Conservation (phyloP, 2,113 vertebrate genomes). For the Lutjanus erythropterus region DNA sequence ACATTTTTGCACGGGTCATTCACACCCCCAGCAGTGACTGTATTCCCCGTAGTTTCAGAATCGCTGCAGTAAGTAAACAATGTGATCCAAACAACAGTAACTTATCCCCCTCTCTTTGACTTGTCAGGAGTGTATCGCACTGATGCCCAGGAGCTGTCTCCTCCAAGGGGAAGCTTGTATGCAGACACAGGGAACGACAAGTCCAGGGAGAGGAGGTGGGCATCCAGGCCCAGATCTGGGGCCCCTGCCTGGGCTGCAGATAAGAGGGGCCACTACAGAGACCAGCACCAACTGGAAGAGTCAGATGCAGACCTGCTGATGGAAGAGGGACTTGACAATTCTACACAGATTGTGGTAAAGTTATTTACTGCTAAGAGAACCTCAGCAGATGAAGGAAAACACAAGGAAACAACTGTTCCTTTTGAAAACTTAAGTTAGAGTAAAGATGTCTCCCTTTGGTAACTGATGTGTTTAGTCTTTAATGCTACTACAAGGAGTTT, state of each 20-base stretch:
- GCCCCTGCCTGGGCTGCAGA: conserved; percentile 47
- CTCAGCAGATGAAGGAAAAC: background rate
- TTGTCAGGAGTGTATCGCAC: conserved; percentile 37
- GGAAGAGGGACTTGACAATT: conserved; percentile 67
- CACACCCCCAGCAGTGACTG: too few relatives aligned
- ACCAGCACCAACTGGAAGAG: conserved; percentile 65
- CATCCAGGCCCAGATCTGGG: conserved; percentile 14
- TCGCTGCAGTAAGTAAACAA: background rate
- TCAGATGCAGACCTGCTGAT: conserved; percentile 64
- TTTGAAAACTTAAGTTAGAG: too few relatives aligned
- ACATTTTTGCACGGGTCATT: too few relatives aligned
- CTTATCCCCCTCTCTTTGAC: background rate
- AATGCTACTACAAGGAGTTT: too few relatives aligned
- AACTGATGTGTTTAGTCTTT: too few relatives aligned
- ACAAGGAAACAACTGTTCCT: too few relatives aligned
- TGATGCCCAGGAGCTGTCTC: conserved; percentile 1
- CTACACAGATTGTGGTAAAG: conserved; percentile 77
- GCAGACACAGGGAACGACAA: background rate
- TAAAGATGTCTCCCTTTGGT: too few relatives aligned
- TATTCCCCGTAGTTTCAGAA: too few relatives aligned
- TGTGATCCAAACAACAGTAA: background rate
- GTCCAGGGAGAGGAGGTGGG: conserved; percentile 46
- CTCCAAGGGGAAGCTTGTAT: conserved; percentile 4
- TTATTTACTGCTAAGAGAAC: background rate
- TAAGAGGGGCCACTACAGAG: conserved; percentile 66